Evolutionary conservation across 2,113 vertebrate species (phyloP).

Genomic region (Empidonax alnorum): DNA sequence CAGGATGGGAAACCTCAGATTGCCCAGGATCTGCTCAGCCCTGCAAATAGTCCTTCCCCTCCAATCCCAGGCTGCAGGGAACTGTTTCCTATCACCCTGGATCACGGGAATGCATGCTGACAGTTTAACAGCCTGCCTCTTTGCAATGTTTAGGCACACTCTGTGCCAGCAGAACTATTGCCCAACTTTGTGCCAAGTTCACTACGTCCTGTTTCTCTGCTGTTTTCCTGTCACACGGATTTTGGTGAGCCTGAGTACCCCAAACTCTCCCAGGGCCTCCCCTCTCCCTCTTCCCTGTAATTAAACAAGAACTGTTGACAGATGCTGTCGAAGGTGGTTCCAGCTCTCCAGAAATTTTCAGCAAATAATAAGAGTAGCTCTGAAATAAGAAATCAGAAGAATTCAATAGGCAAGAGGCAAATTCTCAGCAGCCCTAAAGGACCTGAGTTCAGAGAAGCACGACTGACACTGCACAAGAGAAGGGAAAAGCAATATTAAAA

Average conservation of each 20-base stretch:
- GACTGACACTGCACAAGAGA: background rate
- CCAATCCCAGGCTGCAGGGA: background rate
- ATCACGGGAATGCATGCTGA: conserved; percentile 6
- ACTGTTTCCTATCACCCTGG: background rate
- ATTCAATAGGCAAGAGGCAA: background rate
- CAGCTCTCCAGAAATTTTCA: background rate
- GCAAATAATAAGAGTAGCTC: background rate
- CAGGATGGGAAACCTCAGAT: background rate
- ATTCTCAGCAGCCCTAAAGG: background rate
- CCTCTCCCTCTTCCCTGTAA: background rate
- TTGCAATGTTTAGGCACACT: background rate
- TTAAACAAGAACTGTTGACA: conserved; percentile 41
- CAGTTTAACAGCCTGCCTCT: conserved; percentile 28
- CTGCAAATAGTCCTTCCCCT: background rate
- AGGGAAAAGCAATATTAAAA: background rate
- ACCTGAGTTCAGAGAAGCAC: background rate
- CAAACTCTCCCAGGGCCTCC: conserved; percentile 27
- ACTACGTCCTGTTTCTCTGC: background rate
- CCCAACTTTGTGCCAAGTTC: background rate
- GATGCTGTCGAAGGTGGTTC: conserved; percentile 4
- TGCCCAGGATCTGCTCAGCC: background rate
- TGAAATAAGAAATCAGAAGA: conserved; percentile 4
- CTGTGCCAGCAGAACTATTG: conserved; percentile 16
- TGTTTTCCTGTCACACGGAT: background rate
- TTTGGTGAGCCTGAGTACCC: conserved; percentile 7